Evolutionary conservation across 2,888 invertebrate genomes (phyloP).

Genomic region (Colostygia pectinataria): DNA sequence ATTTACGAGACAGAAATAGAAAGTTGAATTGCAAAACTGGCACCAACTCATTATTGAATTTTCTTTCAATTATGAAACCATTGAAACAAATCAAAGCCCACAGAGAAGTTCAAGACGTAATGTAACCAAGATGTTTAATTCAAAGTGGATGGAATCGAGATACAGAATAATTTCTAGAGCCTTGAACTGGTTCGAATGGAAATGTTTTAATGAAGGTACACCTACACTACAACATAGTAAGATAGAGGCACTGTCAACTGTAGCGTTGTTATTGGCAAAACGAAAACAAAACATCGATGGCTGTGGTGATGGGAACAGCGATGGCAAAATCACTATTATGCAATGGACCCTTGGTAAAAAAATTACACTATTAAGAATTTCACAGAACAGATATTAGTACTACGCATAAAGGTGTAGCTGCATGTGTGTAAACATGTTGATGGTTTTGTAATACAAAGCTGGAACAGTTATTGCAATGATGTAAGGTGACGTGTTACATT

Average conservation of each 20-base stretch:
- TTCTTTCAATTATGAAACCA: slow-evolving; percentile 6
- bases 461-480: no score
- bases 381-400: no score
- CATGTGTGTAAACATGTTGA: no score
- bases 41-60: background rate
- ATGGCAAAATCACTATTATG: no score
- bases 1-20: slow-evolving; percentile 8
- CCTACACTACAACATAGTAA: background rate
- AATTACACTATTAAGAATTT: no score
- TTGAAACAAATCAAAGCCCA: slow-evolving; percentile 8
- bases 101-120: background rate
- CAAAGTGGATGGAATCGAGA: slow-evolving; percentile 1
- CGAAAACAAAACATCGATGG: background rate
- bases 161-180: slow-evolving; percentile 6
- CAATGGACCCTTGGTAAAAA: no score
- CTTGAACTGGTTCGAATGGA: slow-evolving; percentile 8
- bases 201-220: slow-evolving; percentile 12
- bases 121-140: slow-evolving; percentile 11
- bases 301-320: no score
- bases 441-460: no score
- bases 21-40: slow-evolving; percentile 7
- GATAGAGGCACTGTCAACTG: background rate
- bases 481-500: no score
- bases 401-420: no score
- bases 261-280: background rate